Evolutionary conservation across 2,797 vertebrate genomes (phyloP).

Genomic region (Liasis olivaceus): DNA sequence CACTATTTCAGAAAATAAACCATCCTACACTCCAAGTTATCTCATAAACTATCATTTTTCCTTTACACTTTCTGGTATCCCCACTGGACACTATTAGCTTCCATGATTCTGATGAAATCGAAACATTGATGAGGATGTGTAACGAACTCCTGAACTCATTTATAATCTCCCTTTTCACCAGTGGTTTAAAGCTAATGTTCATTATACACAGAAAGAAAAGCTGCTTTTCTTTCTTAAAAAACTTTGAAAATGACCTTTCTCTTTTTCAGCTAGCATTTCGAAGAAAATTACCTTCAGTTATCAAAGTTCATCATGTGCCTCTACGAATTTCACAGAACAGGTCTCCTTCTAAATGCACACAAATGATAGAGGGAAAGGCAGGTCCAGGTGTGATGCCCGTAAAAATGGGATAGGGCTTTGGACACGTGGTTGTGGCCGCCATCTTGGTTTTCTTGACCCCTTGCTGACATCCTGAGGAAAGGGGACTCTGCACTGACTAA

Average conservation of each 20-base stretch:
- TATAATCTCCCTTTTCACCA: not conserved
- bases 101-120: not conserved
- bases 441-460: not conserved
- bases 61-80: not conserved
- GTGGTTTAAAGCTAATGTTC: not conserved
- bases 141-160: not conserved
- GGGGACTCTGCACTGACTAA: not conserved
- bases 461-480: not conserved
- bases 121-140: not conserved
- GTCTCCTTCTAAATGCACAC: not conserved
- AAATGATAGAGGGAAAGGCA: not conserved
- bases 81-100: not conserved
- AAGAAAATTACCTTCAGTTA: not conserved
- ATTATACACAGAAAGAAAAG: not conserved
- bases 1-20: not conserved
- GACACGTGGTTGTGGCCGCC: not conserved
- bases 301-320: not conserved
- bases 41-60: not conserved
- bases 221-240: not conserved
- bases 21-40: not conserved
- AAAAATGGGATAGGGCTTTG: not conserved
- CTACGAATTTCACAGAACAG: not conserved
- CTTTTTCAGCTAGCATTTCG: not conserved
- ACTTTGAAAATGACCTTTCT: not conserved
- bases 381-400: not conserved